Conservation (phyloP, 2,113 vertebrate species). For the Varanus komodoensis region DNA sequence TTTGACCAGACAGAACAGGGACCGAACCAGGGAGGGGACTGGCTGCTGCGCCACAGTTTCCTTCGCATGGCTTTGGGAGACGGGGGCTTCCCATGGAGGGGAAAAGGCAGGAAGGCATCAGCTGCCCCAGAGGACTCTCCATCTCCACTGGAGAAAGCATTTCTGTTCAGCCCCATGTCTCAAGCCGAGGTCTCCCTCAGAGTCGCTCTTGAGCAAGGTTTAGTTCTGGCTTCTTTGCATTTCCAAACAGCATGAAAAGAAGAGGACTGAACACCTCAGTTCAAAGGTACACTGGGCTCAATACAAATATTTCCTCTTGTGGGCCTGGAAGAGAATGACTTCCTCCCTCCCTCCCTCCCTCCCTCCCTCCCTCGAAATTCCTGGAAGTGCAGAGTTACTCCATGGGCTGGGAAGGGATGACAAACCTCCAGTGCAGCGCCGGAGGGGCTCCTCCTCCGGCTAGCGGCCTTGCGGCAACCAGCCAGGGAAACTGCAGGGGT, state of each 20-base stretch:
- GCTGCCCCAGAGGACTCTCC: not conserved
- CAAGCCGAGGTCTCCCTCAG: not conserved
- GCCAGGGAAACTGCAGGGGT: not conserved
- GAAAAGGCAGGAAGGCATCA: not conserved
- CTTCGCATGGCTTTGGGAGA: no score
- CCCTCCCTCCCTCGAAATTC: not conserved
- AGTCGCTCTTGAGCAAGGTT: not conserved
- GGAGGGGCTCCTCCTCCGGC: not conserved
- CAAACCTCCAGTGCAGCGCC: not conserved
- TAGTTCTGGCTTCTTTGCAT: no score
- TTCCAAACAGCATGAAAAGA: no score
- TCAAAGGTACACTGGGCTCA: no score
- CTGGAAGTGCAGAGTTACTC: not conserved
- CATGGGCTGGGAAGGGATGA: not conserved
- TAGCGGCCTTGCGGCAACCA: not conserved
- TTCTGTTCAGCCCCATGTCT: not conserved
- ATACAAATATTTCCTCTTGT: not conserved
- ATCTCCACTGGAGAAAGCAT: no score
- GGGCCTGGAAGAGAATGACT: not conserved
- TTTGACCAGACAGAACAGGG: no score
- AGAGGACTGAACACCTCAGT: no score
- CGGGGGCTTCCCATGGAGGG: not conserved
- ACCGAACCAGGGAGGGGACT: no score
- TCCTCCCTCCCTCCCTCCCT: no score
- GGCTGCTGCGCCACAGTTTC: no score